Conservation (phyloP, 2,888 invertebrate genomes). For the Mythimna impura region DNA sequence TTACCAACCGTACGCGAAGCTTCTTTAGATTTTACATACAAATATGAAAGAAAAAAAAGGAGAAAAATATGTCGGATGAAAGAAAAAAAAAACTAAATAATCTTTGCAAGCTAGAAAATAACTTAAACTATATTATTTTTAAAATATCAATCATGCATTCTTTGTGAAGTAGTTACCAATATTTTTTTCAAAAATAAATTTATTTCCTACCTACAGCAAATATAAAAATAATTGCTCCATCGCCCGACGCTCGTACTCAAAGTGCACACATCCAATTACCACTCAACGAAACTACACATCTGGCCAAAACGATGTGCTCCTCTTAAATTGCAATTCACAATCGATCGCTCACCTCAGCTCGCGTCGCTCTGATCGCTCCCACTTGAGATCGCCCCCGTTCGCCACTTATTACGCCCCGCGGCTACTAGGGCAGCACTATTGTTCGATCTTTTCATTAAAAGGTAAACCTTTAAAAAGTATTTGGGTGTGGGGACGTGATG, state of each 20-base stretch:
- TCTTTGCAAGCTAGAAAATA: too few relatives aligned
- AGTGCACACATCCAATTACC: slow-evolving; percentile 55
- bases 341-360: slow-evolving; percentile 63
- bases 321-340: slow-evolving; percentile 59
- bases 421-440: slow-evolving; percentile 64
- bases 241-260: background rate
- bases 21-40: background rate
- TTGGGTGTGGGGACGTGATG: slow-evolving; percentile 46
- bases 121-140: background rate
- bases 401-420: slow-evolving; percentile 67
- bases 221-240: slow-evolving; percentile 9
- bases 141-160: background rate
- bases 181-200: too few relatives aligned
- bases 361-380: slow-evolving; percentile 53
- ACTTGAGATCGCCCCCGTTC: slow-evolving; percentile 63
- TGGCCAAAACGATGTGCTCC: slow-evolving; percentile 59
- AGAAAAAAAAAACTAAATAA: background rate
- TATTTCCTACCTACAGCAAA: too few relatives aligned
- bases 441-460: slow-evolving; percentile 68
- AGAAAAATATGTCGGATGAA: background rate
- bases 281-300: slow-evolving; percentile 63
- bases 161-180: background rate
- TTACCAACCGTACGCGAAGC: too few relatives aligned
- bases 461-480: slow-evolving; percentile 62
- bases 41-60: background rate